Percentiles rank a stretch among this genome's conserved stretches.
Evolutionary conservation across 2,113 vertebrate genomes (phyloP).

Genomic region (Setophaga coronata): DNA sequence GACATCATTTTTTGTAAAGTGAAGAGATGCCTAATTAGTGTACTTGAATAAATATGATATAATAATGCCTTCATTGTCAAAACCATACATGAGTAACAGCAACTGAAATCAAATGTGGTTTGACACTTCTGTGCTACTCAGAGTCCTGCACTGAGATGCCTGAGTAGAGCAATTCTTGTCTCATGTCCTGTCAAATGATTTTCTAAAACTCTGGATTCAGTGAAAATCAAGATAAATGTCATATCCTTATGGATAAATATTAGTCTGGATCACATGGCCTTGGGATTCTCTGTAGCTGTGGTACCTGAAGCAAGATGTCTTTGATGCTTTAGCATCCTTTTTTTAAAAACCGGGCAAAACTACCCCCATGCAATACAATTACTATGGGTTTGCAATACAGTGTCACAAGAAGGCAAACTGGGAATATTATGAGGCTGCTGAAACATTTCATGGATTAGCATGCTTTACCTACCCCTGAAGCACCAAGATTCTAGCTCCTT

Average conservation of each 20-base stretch:
- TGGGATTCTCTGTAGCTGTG: neutral
- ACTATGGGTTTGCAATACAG: neutral
- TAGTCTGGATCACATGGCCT: neutral
- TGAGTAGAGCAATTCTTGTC: neutral
- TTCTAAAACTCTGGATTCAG: neutral
- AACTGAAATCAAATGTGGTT: neutral
- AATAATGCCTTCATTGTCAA: neutral
- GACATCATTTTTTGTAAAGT: neutral
- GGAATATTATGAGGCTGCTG: neutral
- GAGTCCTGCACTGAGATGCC: neutral
- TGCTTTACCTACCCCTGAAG: neutral
- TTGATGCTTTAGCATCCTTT: neutral
- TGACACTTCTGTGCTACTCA: neutral
- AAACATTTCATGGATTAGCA: neutral
- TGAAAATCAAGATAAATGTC: conserved; percentile 5
- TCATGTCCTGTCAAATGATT: neutral
- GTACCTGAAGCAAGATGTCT: neutral
- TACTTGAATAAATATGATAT: neutral
- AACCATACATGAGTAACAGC: neutral
- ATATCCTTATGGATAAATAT: neutral
- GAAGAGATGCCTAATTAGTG: neutral
- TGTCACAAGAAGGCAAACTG: neutral
- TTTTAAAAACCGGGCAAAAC: neutral
- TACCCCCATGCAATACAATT: neutral
- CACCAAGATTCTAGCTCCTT: neutral